Percentiles rank a stretch among this genome's conserved stretches.
Conservation (phyloP, 2,797 vertebrate genomes). For the Toxotes lorentzi region DNA sequence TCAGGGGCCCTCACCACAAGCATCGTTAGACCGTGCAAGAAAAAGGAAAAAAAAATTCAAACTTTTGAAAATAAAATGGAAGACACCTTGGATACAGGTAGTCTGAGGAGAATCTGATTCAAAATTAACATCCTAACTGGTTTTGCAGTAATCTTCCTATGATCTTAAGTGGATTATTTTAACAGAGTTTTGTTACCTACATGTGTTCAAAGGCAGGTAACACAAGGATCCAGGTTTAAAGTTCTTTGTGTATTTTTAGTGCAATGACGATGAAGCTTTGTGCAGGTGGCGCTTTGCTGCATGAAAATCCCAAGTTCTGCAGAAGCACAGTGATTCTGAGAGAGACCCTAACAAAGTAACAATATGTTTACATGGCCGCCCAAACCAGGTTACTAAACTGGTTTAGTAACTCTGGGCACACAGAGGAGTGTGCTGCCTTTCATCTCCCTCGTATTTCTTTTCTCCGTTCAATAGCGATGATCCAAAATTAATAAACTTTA, state of each 20-base stretch:
- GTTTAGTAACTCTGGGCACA: neutral
- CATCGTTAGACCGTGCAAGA: neutral
- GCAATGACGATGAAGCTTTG: constrained; percentile 8
- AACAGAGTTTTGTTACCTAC: constrained; percentile 38
- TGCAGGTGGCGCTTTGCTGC: constrained; percentile 19
- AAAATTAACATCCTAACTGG: constrained; percentile 36
- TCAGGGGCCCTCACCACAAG: neutral
- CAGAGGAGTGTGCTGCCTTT: neutral
- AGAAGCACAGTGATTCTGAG: constrained; percentile 16
- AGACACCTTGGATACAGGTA: neutral
- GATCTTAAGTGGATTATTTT: constrained; percentile 59
- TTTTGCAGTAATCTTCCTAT: constrained; percentile 37
- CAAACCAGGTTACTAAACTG: constrained; percentile 1
- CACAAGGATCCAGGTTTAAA: constrained; percentile 40
- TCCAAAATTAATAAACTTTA: constrained; percentile 32
- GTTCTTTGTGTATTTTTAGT: constrained; percentile 46
- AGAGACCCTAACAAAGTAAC: constrained; percentile 3
- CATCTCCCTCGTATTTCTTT: constrained; percentile 20
- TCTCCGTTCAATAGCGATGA: constrained; percentile 16
- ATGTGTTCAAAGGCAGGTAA: constrained; percentile 50
- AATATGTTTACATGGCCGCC: constrained; percentile 16
- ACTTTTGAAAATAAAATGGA: constrained; percentile 11
- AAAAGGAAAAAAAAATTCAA: neutral
- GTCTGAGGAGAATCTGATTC: constrained; percentile 23
- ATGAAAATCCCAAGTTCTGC: constrained; percentile 16